Evolutionary conservation across 2,113 vertebrate genomes (phyloP).

Genomic region (Panurus biarmicus): DNA sequence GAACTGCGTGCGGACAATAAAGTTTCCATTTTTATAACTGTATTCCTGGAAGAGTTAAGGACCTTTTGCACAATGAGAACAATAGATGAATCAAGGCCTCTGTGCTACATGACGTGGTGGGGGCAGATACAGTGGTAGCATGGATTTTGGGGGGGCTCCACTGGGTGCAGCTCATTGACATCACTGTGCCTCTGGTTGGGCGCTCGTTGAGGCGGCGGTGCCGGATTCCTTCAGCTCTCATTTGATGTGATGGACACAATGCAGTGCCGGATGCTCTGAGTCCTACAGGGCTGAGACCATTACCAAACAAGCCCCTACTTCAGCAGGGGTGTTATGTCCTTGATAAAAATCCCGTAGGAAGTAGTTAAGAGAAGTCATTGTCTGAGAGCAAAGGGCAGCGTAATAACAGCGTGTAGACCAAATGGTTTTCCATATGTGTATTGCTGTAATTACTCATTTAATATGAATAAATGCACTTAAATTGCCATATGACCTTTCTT

Average conservation of each 20-base stretch:
- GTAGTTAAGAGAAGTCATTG: constrained; percentile 12
- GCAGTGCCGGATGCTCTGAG: fast-evolving
- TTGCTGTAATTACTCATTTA: constrained; percentile 7
- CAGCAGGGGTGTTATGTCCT: not conserved
- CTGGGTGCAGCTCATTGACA: not conserved
- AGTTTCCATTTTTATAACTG: constrained; percentile 62
- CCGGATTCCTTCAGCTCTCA: not conserved
- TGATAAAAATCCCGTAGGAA: not conserved
- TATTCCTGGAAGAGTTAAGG: constrained; percentile 62
- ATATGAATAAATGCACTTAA: constrained; percentile 4
- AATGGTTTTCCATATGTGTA: not conserved
- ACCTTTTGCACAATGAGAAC: constrained; percentile 53
- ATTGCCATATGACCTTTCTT: not conserved
- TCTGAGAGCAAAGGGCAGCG: not conserved
- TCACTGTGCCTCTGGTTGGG: fast-evolving
- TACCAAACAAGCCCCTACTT: fast-evolving
- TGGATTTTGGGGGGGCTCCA: not conserved
- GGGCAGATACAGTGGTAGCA: not conserved
- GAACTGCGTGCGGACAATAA: not conserved
- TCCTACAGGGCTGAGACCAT: not conserved
- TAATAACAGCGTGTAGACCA: not conserved
- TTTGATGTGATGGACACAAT: not conserved
- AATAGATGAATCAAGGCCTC: constrained; percentile 60
- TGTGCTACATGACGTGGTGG: not conserved
- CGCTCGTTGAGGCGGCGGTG: fast-evolving